phyloP scores from a whole-genome alignment of 2,113 vertebrate genomes.

The Psilopogon haemacephalus region DNA sequence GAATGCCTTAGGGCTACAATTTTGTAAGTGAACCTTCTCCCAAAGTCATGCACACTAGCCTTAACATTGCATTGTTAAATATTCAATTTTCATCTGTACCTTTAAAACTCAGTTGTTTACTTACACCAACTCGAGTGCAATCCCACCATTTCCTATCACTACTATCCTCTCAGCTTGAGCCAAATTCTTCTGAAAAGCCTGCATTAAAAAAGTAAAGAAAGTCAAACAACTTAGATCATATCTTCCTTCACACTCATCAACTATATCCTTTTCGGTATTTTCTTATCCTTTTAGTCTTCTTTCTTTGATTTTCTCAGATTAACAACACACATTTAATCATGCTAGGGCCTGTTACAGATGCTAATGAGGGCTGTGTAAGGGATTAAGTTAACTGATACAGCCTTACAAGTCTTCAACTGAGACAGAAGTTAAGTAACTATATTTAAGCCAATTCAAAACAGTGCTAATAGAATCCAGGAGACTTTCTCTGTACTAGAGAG shows the following conservation, averaged over 20 bases:
- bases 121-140: slow-evolving; percentile 95
- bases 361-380: neutral
- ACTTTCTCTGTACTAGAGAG: neutral
- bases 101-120: slow-evolving; percentile 46
- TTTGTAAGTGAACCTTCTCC: neutral
- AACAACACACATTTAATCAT: neutral
- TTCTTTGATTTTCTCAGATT: neutral
- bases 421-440: neutral
- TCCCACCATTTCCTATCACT: slow-evolving; percentile 94
- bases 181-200: slow-evolving; percentile 93
- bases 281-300: neutral
- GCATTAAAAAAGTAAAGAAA: slow-evolving; percentile 18
- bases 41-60: neutral
- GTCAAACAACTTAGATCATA: neutral
- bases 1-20: neutral
- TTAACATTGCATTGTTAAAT: neutral
- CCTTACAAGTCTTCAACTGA: neutral
- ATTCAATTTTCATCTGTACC: neutral
- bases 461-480: neutral
- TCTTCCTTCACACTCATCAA: neutral
- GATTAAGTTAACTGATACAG: neutral
- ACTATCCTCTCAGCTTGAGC: slow-evolving; percentile 85
- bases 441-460: neutral
- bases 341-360: neutral
- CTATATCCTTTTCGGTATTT: neutral